phyloP scores from a whole-genome alignment of 2,797 vertebrate species.

The Neosilurus mollespiculum region DNA sequence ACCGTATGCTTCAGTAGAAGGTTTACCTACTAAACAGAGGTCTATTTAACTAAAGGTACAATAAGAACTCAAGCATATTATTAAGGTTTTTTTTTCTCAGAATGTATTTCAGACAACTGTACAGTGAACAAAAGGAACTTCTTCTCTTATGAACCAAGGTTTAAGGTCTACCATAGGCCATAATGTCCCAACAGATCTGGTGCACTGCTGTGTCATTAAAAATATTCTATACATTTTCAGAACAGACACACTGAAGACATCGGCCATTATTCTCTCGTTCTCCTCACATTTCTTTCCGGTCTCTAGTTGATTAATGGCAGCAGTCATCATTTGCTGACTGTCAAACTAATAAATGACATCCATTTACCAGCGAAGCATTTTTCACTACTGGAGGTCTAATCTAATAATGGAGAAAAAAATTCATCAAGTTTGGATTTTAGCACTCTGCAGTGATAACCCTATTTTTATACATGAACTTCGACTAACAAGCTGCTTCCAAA shows the following conservation, averaged over 20 bases:
- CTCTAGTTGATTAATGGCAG: conserved; percentile 11
- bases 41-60: not conserved
- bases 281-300: not conserved
- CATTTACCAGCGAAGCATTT: conserved; percentile 28
- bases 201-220: conserved; percentile 1
- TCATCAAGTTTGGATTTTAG: not conserved
- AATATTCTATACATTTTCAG: conserved; percentile 9
- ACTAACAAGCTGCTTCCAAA: conserved; percentile 15
- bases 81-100: not conserved
- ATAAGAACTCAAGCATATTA: not conserved
- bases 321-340: conserved; percentile 29
- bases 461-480: conserved; percentile 9
- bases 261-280: not conserved
- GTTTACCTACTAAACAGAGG: not conserved
- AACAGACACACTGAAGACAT: not conserved
- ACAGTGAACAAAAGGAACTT: not conserved
- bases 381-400: conserved; percentile 1
- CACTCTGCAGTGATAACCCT: conserved; percentile 5
- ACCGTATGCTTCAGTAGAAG: not conserved
- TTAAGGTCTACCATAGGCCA: not conserved
- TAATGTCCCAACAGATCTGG: conserved; percentile 17
- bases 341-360: conserved; percentile 28
- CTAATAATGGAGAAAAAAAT: conserved; percentile 6
- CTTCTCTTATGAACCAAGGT: not conserved
- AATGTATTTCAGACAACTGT: not conserved